Evolutionary conservation across 2,888 invertebrate species (phyloP), one percentile per base, ranked within the genome.

Genomic region (Petrolisthes manimaculis): DNA sequence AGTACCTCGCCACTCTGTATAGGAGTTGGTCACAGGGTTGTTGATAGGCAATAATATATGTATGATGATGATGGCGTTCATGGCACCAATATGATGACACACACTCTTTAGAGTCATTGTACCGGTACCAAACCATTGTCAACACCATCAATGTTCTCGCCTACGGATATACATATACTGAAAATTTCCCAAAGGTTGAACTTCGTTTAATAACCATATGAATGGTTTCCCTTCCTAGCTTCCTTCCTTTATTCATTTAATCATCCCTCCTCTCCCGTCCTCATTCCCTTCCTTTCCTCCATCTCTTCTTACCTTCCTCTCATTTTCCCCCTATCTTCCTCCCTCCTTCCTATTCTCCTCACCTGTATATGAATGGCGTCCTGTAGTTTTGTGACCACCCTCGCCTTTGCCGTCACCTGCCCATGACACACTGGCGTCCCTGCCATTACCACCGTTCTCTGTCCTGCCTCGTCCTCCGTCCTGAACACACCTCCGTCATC

Each of bases 391-490:
- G 94, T 94, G 14, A 97, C 95, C 3, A 97, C 96, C 92, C 96
- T 95, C 0, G 96, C 96, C 83, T 95, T 93, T 0, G 95, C 96
- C 12, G 94, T 93, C 3, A 95, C 95, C 61, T 94, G 94, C 0
- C 97, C 97, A 6, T 94, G 94, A 92, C 95, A 96, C 4, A 96
- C 96, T 0, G 96, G 95, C 9, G 96, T 96, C 9, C 96, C 97
- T 91, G 92, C 92, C 6, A 95, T 88, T 8, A 90, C 86, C 18
- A 81, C 79, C 3, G 71, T 55, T 9, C 24, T 21, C 24, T n/a
- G 61, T 56, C n/a, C n/a, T 37, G 2, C 61, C 61, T 24, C 61
- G 61, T 81, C 80, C 12, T 21, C 80, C 53, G 12, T n/a, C 55
- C 54, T 55, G 51, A 51, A 14, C 9, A 37, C 37, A 1, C 37